A percentile compares a stretch with the other conserved stretches of the same genome.
phyloP scores from a whole-genome alignment of 35 echinoderm and acorn worm species.

The Heliocidaris erythrogramma region DNA sequence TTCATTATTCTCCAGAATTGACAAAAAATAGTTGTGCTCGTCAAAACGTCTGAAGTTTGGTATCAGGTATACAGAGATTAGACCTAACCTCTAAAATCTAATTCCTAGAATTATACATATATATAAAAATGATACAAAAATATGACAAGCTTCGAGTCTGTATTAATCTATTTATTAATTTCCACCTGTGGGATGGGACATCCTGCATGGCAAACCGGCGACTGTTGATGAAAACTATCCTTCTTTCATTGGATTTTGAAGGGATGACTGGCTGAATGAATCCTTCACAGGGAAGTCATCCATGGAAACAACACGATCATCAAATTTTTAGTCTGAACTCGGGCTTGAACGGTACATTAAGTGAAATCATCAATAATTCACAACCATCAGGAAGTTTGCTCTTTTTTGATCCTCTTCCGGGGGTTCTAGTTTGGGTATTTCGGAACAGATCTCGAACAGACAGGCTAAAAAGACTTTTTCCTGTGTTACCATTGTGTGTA shows the following conservation, averaged over 20 bases:
- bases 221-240: neutral
- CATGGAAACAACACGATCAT: neutral
- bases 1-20: too few species aligned
- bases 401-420: neutral
- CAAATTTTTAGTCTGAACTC: neutral
- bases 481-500: neutral
- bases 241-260: neutral
- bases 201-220: neutral
- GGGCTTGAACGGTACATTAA: neutral
- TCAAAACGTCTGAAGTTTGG: neutral
- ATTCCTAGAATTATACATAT: too few species aligned
- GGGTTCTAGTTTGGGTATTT: neutral
- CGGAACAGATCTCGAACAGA: neutral
- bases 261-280: neutral
- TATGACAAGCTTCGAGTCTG: too few species aligned
- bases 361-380: conserved; percentile 18
- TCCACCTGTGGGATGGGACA: neutral
- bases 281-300: neutral
- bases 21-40: neutral
- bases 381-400: neutral
- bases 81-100: neutral
- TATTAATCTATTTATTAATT: neutral
- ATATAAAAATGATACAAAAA: too few species aligned
- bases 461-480: neutral
- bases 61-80: neutral